Base-by-base conservation (phyloP, 2,113 vertebrate species). In the Rissa tridactyla region DNA sequence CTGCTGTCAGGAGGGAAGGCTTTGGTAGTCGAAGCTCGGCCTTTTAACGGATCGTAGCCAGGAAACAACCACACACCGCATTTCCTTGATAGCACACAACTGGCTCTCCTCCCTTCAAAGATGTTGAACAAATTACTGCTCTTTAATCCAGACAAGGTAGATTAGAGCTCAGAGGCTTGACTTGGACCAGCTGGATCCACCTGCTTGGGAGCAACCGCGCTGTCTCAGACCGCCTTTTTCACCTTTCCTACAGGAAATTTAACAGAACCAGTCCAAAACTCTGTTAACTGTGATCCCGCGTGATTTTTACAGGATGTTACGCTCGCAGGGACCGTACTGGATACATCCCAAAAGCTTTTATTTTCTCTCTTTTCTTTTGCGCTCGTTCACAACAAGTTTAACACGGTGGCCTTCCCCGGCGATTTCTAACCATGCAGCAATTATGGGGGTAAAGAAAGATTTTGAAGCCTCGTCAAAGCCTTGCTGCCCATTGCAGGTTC, bases 121-220 rank as follows among this genome's bases (percentile, higher is more conserved):
- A 97, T 78, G 94, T 94, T 82, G 92, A 98, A 97, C 97, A 97
- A 97, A 98, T 97, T 87, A 89, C 92, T 97, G 61, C 91, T 87
- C 90, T 96, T 97, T 96, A 96, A 97, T 96, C 91, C 97, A 98
- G 98, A 98, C 98, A 96, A 98, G 96, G 95, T 70, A 96, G 94
- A 94, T 84, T 70, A 92, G 85, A 91, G 88, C 90, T 95, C 94
- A 90, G 97, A 96, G 97, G 51, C 93, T 88, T 92, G 93, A 94
- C 90, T 92, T 68, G 86, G 66, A 69, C 60, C 60, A 55, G 97
- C 91, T 94, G 94, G 60, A 92, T 49, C 96, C 90, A 97, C 94
- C 97, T 98, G 96, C 93, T 61, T 29, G 23, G 4, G 32, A 77
- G 76, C 32, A 82, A 87, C 87, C 12, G 6, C 0, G 58, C 66